Evolutionary conservation across 2,113 vertebrate species (phyloP).

Genomic region (Rhabdomys dilectus): DNA sequence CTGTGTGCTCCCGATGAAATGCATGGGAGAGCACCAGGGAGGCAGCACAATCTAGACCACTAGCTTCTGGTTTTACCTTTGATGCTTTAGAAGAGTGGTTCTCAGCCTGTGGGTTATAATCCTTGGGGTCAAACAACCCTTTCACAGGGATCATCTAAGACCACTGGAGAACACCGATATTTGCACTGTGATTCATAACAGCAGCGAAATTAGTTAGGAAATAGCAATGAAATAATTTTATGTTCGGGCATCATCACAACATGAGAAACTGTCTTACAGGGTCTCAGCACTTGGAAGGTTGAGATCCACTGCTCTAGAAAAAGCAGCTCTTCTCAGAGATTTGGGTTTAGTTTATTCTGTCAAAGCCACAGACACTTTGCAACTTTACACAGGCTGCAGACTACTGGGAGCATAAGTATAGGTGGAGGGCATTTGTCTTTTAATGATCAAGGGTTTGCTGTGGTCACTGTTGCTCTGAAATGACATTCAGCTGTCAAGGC

Average conservation of each 20-base stretch:
- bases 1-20: background rate
- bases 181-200: background rate
- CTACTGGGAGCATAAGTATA: background rate
- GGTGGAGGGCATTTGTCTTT: background rate
- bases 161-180: background rate
- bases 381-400: background rate
- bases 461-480: too few relatives aligned
- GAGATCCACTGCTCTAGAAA: background rate
- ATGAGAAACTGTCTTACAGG: background rate
- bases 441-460: background rate
- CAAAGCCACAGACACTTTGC: background rate
- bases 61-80: background rate
- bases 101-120: background rate
- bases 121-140: background rate
- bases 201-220: background rate
- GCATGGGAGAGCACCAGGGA: background rate
- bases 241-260: too few relatives aligned
- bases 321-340: background rate
- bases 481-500: background rate
- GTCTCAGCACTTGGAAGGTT: too few relatives aligned
- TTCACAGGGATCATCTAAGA: background rate
- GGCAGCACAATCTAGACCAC: too few relatives aligned
- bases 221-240: background rate
- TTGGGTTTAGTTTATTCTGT: background rate
- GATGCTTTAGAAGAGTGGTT: background rate